Base-by-base conservation (phyloP, 2,888 invertebrate genomes). In the Thymelicus acteon region DNA sequence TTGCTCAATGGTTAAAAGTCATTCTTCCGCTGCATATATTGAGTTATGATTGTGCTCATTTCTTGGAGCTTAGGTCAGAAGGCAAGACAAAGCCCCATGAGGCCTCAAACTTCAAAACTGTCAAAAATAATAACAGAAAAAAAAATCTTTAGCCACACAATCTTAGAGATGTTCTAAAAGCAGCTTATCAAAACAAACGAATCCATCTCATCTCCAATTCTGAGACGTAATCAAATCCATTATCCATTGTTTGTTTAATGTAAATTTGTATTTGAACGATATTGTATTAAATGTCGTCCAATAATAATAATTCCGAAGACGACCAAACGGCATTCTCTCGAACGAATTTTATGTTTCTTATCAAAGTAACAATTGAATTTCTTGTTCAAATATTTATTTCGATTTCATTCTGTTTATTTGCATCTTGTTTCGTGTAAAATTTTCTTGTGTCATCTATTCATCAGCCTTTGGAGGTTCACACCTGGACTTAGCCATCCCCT, bases 341-440 rank as follows among this genome's bases (percentile, higher is more conserved):
- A 67, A 65, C 58, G 58, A 70, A 70, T 72, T 72, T 62, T 70
- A 70, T 70, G 66, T 72, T 72, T 58, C 65, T 49, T 52, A 58
- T 67, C 66, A 58, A 68, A 62, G 60, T 47, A 62, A 52, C 66
- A 62, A 57, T 65, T 37, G 64, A 49, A 60, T 70, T 60, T 69
- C 63, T 47, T 24, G 15, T 19, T 7, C 58, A 69, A 66, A 63
- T 67, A 72, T 61, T 67, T 66, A 72, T 69, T 69, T 69, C 40
- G 60, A 52, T 72, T 64, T 47, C 52, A 60, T 49, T 39, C 3
- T 12, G 7, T 3, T 65, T 65, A 13, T 61, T 66, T 65, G 44
- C 47, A 60, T 39, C 7, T 52, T 52, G 15, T 52, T 52, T 7
- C 0, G 15, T 5, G 2, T 52, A 4, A 19, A 44, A 8, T 10